phyloP scores from a whole-genome alignment of 2,797 vertebrate genomes.

The Fistularia tabacaria region DNA sequence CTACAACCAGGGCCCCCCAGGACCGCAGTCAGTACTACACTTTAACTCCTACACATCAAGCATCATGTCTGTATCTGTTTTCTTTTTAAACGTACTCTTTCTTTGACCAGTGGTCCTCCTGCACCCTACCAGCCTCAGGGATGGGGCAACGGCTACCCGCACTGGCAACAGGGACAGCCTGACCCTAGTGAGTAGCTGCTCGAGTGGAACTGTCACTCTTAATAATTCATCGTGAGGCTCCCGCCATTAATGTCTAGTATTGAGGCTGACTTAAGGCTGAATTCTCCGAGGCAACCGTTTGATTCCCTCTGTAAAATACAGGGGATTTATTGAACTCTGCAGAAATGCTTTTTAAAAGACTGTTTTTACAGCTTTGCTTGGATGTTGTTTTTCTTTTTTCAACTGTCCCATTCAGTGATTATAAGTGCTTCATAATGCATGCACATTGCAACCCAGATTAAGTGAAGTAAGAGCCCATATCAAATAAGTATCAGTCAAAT shows the following conservation, averaged over 20 bases:
- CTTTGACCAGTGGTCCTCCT: conserved; percentile 84
- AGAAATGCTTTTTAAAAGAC: no score
- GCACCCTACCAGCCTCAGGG: conserved; percentile 96
- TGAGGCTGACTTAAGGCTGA: no score
- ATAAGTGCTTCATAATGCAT: no score
- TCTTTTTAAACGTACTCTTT: not conserved
- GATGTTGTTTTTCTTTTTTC: not conserved
- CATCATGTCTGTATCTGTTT: not conserved
- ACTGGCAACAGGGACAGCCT: conserved; percentile 96
- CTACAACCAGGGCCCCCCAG: conserved; percentile 95
- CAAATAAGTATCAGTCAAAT: no score
- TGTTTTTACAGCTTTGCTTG: not conserved
- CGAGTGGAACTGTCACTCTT: no score
- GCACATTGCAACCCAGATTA: no score
- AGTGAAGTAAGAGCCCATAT: no score
- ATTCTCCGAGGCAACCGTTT: no score
- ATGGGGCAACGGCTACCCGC: conserved; percentile 97
- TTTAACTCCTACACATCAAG: not conserved
- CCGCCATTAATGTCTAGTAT: no score
- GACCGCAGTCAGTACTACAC: conserved; percentile 87
- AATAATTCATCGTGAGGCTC: no score
- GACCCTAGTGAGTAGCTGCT: conserved; percentile 86
- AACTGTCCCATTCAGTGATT: not conserved
- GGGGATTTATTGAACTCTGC: no score
- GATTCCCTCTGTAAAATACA: no score